Conservation (phyloP, 2,113 vertebrate species). For the Peromyscus maniculatus region DNA sequence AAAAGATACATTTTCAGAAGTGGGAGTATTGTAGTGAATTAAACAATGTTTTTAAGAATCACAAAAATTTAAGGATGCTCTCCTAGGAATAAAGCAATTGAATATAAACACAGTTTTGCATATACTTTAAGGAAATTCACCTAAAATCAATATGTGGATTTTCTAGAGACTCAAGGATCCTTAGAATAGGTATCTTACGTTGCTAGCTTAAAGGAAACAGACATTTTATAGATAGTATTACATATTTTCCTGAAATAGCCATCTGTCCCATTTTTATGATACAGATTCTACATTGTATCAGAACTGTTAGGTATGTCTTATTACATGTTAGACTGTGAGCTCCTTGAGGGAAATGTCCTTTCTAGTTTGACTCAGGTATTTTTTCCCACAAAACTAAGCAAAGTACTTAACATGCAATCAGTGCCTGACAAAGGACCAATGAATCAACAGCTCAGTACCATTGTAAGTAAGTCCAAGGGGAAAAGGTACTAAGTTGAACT, state of each 20-base stretch:
- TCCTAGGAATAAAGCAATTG: conserved; percentile 53
- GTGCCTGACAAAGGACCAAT: neutral
- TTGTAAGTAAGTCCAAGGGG: conserved; percentile 25
- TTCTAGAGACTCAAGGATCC: neutral
- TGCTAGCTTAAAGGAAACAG: neutral
- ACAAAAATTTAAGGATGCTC: conserved; percentile 53
- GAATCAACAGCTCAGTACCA: conserved; percentile 24
- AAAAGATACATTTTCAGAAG: conserved; percentile 54
- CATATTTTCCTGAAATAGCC: conserved; percentile 50
- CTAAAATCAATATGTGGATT: conserved; percentile 44
- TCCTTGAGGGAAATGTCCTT: conserved; percentile 25
- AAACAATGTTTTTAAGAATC: conserved; percentile 63
- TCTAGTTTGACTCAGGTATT: conserved; percentile 55
- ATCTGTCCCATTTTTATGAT: neutral
- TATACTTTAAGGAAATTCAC: conserved; percentile 33
- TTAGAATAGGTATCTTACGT: conserved; percentile 45
- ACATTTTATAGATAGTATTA: conserved; percentile 14
- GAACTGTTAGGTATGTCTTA: neutral
- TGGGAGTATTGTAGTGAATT: neutral
- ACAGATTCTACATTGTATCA: neutral
- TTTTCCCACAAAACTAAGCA: conserved; percentile 25
- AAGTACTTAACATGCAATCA: conserved; percentile 13
- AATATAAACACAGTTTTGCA: conserved; percentile 37
- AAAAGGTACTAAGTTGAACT: conserved; percentile 36
- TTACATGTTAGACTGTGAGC: neutral